phyloP scores from a whole-genome alignment of 2,888 invertebrate genomes.

The Melanchra persicariae region DNA sequence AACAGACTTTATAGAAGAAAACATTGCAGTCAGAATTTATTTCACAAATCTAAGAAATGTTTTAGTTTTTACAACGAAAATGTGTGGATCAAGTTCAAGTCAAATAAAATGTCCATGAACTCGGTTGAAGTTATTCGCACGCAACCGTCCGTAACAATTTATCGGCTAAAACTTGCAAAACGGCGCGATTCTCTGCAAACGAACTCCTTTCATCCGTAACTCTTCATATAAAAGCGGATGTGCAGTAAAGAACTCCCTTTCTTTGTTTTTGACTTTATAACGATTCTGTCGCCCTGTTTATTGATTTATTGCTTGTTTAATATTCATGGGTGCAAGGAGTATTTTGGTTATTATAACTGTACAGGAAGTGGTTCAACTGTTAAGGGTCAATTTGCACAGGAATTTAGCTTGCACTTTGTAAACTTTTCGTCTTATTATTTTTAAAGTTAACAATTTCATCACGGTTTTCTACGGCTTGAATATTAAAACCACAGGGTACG shows the following conservation, averaged over 20 bases:
- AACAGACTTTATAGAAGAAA: not conserved
- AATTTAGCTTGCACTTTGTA: constrained; percentile 16
- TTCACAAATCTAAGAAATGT: constrained; percentile 20
- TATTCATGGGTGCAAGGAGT: constrained; percentile 51
- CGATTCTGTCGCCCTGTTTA: constrained; percentile 40
- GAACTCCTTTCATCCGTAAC: constrained; percentile 73
- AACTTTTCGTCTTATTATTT: constrained; percentile 19
- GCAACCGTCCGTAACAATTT: constrained; percentile 82
- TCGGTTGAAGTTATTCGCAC: constrained; percentile 78
- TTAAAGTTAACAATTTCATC: constrained; percentile 43
- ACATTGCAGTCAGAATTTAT: not conserved
- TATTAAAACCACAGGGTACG: constrained; percentile 69
- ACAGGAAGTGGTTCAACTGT: constrained; percentile 12
- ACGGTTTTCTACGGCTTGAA: constrained; percentile 64
- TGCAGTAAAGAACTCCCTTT: constrained; percentile 57
- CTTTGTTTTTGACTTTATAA: constrained; percentile 52
- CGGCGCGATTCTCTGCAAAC: constrained; percentile 70
- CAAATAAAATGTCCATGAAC: constrained; percentile 77
- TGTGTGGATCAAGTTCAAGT: constrained; percentile 66
- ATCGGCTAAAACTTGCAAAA: constrained; percentile 78
- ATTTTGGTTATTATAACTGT: constrained; percentile 52
- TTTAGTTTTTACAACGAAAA: constrained; percentile 27
- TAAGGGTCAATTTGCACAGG: constrained; percentile 25
- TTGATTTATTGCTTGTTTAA: constrained; percentile 58
- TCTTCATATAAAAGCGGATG: constrained; percentile 53